Evolutionary conservation across 2,113 vertebrate genomes (phyloP).

Genomic region (Cacatua alba): DNA sequence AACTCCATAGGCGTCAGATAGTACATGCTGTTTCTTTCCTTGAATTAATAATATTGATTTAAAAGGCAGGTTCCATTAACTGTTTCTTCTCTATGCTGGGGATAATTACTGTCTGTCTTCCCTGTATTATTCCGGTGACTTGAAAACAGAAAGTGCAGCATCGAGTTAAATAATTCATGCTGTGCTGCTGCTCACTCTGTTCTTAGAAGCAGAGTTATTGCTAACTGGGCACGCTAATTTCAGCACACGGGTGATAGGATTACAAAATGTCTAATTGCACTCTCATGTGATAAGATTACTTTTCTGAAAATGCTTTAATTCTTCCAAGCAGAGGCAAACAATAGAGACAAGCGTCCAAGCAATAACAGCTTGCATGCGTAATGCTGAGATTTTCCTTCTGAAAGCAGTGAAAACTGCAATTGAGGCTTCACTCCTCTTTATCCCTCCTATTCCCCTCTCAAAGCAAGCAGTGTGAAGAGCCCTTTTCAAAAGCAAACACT

Average conservation of each 20-base stretch:
- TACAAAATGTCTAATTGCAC: constrained; percentile 32
- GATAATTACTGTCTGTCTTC: constrained; percentile 31
- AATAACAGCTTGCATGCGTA: neutral
- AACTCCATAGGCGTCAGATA: constrained; percentile 65
- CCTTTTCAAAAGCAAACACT: neutral
- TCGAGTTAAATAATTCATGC: constrained; percentile 66
- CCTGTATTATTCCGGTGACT: neutral
- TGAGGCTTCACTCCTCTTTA: neutral
- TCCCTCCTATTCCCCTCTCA: accelerated
- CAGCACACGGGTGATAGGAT: constrained; percentile 43
- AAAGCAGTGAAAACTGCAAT: neutral
- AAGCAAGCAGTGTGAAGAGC: neutral
- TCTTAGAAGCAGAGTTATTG: constrained; percentile 43
- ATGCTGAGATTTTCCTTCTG: neutral
- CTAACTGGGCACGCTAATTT: constrained; percentile 37
- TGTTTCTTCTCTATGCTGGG: constrained; percentile 25
- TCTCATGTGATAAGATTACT: constrained; percentile 40
- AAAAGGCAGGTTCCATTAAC: constrained; percentile 61
- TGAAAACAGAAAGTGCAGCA: neutral
- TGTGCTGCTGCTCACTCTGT: constrained; percentile 35
- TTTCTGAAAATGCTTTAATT: constrained; percentile 30
- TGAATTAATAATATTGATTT: constrained; percentile 69
- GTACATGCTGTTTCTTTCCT: constrained; percentile 56
- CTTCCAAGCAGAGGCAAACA: constrained; percentile 17
- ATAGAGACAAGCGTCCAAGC: constrained; percentile 32